phyloP scores from a whole-genome alignment of 2,888 invertebrate genomes.

The Spisula subtruncata region DNA sequence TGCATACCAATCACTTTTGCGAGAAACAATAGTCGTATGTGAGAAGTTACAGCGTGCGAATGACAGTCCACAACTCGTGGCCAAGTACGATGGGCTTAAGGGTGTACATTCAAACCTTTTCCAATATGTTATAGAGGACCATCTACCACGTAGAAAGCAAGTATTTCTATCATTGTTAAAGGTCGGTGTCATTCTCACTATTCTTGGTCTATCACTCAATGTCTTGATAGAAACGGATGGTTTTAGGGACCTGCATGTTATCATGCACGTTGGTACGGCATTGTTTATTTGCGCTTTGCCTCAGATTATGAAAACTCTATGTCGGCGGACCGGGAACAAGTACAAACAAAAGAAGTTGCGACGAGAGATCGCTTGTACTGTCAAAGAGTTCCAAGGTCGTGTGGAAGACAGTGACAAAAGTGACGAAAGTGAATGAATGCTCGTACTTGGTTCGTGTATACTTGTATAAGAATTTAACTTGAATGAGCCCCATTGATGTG shows the following conservation, averaged over 20 bases:
- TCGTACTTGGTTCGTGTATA: background rate
- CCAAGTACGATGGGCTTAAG: slow-evolving; percentile 15
- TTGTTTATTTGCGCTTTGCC: slow-evolving; percentile 72
- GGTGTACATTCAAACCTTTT: slow-evolving; percentile 54
- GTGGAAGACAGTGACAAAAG: background rate
- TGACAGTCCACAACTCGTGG: slow-evolving; percentile 28
- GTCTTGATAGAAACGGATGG: slow-evolving; percentile 66
- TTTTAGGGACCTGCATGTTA: slow-evolving; percentile 63
- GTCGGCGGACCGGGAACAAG: slow-evolving; percentile 17
- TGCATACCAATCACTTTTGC: slow-evolving; percentile 57
- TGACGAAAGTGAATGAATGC: background rate
- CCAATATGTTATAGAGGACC: slow-evolving; percentile 61
- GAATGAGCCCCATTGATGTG: too few relatives aligned
- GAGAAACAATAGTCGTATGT: slow-evolving; percentile 32
- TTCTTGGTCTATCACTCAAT: slow-evolving; percentile 64
- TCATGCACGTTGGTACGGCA: slow-evolving; percentile 72
- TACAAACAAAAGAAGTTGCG: slow-evolving; percentile 30
- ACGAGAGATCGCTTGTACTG: slow-evolving; percentile 25
- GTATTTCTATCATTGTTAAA: slow-evolving; percentile 67
- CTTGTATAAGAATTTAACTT: background rate
- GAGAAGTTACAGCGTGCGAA: slow-evolving; percentile 36
- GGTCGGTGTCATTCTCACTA: slow-evolving; percentile 53
- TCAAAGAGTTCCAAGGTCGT: slow-evolving; percentile 23
- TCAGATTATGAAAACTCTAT: slow-evolving; percentile 63
- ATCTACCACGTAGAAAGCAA: slow-evolving; percentile 67